These are phyloP conservation scores for Leucoraja ocellata DNA, from an alignment of 2,797 vertebrate species.

Conservation along the genomic window DNA sequence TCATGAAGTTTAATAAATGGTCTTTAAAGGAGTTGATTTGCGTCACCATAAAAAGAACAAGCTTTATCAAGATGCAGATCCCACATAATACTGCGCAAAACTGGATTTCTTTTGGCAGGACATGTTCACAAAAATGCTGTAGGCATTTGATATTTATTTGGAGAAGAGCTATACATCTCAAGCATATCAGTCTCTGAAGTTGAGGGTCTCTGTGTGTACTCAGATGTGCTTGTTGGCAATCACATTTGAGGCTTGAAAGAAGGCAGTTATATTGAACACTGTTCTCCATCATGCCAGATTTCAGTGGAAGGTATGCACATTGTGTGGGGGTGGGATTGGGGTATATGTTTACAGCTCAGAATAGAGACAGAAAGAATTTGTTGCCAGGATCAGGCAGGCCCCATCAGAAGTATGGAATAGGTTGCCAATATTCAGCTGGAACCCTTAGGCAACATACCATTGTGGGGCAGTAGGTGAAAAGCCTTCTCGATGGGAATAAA, in stretches of 20 bases:
- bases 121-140: background rate
- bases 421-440: background rate
- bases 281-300: background rate
- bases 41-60: no score
- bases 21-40: background rate
- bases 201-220: no score
- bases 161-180: background rate
- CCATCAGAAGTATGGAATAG: background rate
- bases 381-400: background rate
- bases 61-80: background rate
- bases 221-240: background rate
- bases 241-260: background rate
- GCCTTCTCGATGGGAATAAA: background rate
- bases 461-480: background rate
- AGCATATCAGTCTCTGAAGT: no score
- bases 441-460: no score
- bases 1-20: background rate
- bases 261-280: background rate
- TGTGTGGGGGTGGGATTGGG: no score
- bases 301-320: background rate
- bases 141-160: background rate
- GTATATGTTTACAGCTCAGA: no score
- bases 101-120: background rate
- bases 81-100: background rate
- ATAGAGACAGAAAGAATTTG: no score